These are phyloP conservation scores for Psilopsiagon aurifrons DNA, from an alignment of 2,113 vertebrate species.

Conservation along the genomic window DNA sequence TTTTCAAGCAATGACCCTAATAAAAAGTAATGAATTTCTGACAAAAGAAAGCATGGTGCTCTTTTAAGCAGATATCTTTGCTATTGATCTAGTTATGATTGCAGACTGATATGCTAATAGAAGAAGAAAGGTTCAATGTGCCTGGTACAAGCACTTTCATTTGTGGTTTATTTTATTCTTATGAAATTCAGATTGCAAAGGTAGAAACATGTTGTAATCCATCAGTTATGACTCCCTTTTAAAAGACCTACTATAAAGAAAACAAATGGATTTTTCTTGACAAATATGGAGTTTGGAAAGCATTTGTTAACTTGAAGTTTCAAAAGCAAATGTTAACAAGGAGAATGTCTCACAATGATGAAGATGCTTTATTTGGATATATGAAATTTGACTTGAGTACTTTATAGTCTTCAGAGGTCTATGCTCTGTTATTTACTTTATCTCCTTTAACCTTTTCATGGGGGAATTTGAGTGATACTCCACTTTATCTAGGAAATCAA, in stretches of 20 bases:
- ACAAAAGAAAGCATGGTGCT: slow-evolving; percentile 81
- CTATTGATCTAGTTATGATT: slow-evolving; percentile 82
- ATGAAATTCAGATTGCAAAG: slow-evolving; percentile 74
- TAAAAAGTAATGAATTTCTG: slow-evolving; percentile 91
- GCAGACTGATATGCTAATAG: slow-evolving; percentile 77
- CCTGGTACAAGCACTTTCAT: slow-evolving; percentile 73
- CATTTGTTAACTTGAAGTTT: slow-evolving; percentile 40
- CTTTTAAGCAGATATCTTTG: slow-evolving; percentile 81
- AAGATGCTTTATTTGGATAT: background rate
- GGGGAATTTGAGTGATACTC: background rate
- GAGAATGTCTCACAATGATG: background rate
- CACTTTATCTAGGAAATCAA: background rate
- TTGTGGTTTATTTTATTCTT: slow-evolving; percentile 75
- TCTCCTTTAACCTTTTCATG: background rate
- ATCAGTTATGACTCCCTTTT: slow-evolving; percentile 66
- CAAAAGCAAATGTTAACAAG: slow-evolving; percentile 3
- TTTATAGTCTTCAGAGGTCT: background rate
- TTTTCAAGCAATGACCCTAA: slow-evolving; percentile 86
- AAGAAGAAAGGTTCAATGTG: slow-evolving; percentile 72
- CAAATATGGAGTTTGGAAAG: slow-evolving; percentile 32
- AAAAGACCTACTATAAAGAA: slow-evolving; percentile 66
- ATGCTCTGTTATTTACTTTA: background rate
- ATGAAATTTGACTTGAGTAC: background rate
- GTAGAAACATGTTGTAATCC: slow-evolving; percentile 71
- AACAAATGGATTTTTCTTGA: slow-evolving; percentile 51